Conservation (phyloP, 2,797 vertebrate genomes). For the Halcyon chelicuti region DNA sequence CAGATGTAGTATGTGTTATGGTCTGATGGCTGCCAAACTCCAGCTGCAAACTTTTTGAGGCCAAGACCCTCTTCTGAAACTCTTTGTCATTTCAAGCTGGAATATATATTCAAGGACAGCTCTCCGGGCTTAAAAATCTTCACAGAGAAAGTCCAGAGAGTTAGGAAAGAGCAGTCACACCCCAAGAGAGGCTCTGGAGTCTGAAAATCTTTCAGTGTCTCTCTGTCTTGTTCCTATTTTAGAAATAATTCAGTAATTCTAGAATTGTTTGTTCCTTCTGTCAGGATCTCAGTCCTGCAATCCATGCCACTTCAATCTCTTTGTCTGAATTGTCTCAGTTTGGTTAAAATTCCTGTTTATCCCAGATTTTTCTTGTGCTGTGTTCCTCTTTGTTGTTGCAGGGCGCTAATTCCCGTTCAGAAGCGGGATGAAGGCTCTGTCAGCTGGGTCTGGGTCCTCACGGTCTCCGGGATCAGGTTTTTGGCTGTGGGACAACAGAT, state of each 20-base stretch:
- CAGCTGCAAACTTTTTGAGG: constrained; percentile 43
- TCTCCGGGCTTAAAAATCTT: neutral
- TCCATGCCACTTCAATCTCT: neutral
- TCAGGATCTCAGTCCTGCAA: neutral
- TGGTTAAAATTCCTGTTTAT: neutral
- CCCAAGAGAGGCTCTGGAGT: neutral
- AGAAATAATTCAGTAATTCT: neutral
- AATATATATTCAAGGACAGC: neutral
- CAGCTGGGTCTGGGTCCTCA: neutral
- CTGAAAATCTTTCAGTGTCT: neutral
- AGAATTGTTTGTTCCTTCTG: neutral
- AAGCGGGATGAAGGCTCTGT: neutral
- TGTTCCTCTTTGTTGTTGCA: neutral
- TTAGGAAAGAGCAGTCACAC: neutral
- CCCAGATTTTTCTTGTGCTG: fast-evolving
- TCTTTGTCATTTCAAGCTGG: constrained; percentile 23
- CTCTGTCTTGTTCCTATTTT: neutral
- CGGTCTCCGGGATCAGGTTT: neutral
- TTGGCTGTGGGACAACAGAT: neutral
- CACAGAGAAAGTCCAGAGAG: neutral
- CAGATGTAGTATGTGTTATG: constrained; percentile 49
- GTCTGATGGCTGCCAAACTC: constrained; percentile 55
- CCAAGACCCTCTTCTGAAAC: constrained; percentile 43
- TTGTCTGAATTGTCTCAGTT: neutral
- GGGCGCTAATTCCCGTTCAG: neutral